Percentiles rank a stretch among this genome's conserved stretches.
Conservation (phyloP, 2,888 invertebrate genomes). For the Drosophila diplacantha region DNA sequence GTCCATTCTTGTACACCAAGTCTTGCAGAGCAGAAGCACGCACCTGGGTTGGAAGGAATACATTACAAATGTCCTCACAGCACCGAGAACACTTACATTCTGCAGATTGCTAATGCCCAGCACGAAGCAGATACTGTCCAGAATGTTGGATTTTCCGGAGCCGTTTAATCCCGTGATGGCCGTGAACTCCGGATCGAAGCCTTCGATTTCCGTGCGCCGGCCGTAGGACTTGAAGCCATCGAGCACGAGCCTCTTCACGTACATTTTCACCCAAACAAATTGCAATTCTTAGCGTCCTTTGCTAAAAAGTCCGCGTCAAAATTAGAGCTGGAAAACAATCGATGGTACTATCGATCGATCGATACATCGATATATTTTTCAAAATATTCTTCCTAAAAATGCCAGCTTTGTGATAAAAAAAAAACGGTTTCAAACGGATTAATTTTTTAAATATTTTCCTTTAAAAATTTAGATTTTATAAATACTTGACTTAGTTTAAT, state of each 20-base stretch:
- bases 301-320: constrained; percentile 14
- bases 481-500: too few species aligned
- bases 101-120: constrained; percentile 95
- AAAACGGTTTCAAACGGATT: background rate
- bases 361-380: background rate
- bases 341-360: background rate
- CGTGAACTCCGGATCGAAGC: constrained; percentile 96
- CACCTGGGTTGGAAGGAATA: constrained; percentile 81
- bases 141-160: constrained; percentile 97
- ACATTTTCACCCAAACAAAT: constrained; percentile 81
- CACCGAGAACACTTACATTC: constrained; percentile 83
- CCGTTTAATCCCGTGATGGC: constrained; percentile 99
- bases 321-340: background rate
- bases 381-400: too few species aligned
- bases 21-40: constrained; percentile 94
- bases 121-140: constrained; percentile 98
- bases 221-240: constrained; percentile 99
- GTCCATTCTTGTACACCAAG: constrained; percentile 98
- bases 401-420: too few species aligned
- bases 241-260: constrained; percentile 92
- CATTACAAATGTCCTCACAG: background rate
- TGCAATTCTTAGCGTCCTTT: constrained; percentile 1
- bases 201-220: constrained; percentile 91
- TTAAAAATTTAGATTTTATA: too few species aligned
- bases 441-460: background rate